phyloP scores from a whole-genome alignment of 2,888 invertebrate species.

The Mayetiola destructor region DNA sequence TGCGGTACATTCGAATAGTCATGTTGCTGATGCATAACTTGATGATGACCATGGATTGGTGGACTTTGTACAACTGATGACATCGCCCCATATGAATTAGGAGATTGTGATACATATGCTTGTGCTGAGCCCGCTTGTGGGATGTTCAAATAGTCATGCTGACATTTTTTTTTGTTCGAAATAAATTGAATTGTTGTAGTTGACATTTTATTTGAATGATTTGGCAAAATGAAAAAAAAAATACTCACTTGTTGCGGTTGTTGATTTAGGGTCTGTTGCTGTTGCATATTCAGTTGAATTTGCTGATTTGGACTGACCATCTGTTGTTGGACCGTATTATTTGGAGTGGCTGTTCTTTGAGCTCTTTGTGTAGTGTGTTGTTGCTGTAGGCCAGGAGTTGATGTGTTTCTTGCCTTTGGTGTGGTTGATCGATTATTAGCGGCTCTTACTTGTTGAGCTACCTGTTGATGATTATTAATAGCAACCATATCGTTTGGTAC shows the following conservation, averaged over 20 bases:
- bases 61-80: slow-evolving; percentile 23
- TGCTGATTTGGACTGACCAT: slow-evolving; percentile 24
- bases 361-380: slow-evolving; percentile 22
- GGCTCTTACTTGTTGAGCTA: slow-evolving; percentile 20
- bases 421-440: slow-evolving; percentile 30
- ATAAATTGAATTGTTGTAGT: slow-evolving; percentile 36
- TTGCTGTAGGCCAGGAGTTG: slow-evolving; percentile 16
- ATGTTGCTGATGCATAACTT: slow-evolving; percentile 37
- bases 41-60: slow-evolving; percentile 29
- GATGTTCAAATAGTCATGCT: slow-evolving; percentile 39
- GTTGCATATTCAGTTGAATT: slow-evolving; percentile 28
- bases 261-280: slow-evolving; percentile 29
- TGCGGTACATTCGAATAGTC: slow-evolving; percentile 40
- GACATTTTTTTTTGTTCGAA: no score
- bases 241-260: slow-evolving; percentile 30
- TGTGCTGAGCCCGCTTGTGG: slow-evolving; percentile 39
- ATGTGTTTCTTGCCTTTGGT: slow-evolving; percentile 29
- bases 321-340: slow-evolving; percentile 23
- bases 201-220: slow-evolving; percentile 54
- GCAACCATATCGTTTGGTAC: slow-evolving; percentile 4
- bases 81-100: slow-evolving; percentile 47
- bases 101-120: slow-evolving; percentile 39
- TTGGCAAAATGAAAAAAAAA: no score
- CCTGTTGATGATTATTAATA: slow-evolving; percentile 11
- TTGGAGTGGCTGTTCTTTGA: slow-evolving; percentile 31